Base-by-base conservation (phyloP, 2,113 vertebrate species). In the Strix aluco region DNA sequence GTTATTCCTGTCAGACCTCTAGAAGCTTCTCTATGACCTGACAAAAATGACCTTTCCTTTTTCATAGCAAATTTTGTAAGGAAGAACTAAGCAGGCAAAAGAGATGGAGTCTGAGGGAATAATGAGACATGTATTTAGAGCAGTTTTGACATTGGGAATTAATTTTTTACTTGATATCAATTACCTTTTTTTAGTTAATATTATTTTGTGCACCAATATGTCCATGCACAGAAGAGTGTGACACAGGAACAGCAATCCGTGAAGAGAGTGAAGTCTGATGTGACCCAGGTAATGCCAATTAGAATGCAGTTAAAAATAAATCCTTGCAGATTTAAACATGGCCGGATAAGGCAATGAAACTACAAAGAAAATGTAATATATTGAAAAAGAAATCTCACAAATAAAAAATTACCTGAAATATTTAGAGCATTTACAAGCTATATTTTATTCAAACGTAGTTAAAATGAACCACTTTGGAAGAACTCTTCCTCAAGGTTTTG, bases 11-110 rank as follows among this genome's bases (percentile, higher is more conserved):
- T 52, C 47, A 91, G 36, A 70, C 22, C 49, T 92, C 81, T 54
- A 71, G 58, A 62, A 92, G 11, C 13, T 91, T 92, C 69, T 29
- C 12, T 85, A 46, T 23, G 32, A 91, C 51, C 25, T 65, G 65
- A 89, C 29, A 85, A 92, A 94, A 92, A 84, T 49, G 15, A 46
- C 84, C 55, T 92, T 82, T 86, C 22, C 19, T 63, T 93, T 89
- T 52, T 59, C 55, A 34, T 16, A 47, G 29, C 16, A 79, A 92
- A 69, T 91, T 81, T 86, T 87, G 49, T 30, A 61, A 54, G 27
- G 32, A 59, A 54, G 30, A 80, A 34, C 42, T 74, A 73, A 65
- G 20, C 11, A 84, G 38, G 26, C 2, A 89, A 85, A 73, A 63
- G 3, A 70, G 9, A 73, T 26, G 5, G 40, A 30, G 14, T 72